Base-by-base conservation (phyloP, 2,888 invertebrate genomes). In the Coenonympha glycerion region DNA sequence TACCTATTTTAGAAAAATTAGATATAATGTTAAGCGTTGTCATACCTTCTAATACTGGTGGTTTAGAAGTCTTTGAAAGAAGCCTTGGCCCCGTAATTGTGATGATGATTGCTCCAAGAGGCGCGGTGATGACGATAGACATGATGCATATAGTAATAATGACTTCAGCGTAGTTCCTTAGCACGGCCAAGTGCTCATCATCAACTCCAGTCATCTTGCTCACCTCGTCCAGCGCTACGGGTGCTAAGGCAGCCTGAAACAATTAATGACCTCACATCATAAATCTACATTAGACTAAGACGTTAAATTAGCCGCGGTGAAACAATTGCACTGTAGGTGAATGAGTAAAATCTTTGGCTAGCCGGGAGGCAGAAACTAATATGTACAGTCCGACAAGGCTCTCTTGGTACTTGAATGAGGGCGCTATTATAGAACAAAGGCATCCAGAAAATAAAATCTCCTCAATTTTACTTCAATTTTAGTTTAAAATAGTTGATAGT, bases 71-170 rank as follows among this genome's bases (percentile, higher is more conserved):
- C 77, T 93, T 94, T 15, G 92, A 94, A 19, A 95, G 87, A 6
- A 95, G 87, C 52, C 91, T 90, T 0, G 94, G 92, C 0, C 95
- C 95, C 0, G 91, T 87, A n/a, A 95, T 70, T 0, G 94, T 92
- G 58, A 95, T 95, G 49, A 95, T 77, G 55, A 95, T 92, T 11
- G 95, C 95, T 0, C 95, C 95, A 1, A 93, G 85, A 0, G 96
- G 95, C 0, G 95, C 96, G 0, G 95, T 95, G 52, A 97, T 78
- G 19, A 96, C 89, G 56, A 95, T 95, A 15, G 95, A 95, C 56
- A 96, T 81, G 18, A 95, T 91, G 69, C 94, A 92, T 49, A 94
- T 81, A 49, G 92, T 94, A 66, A 96, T 86, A 16, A 96, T 90
- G 41, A 88, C 90, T 51, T 92, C 89, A 0, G 93, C 95, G 70